Evolutionary conservation across 2,113 vertebrate species (phyloP).

Genomic region (Phyllopteryx taeniolatus): DNA sequence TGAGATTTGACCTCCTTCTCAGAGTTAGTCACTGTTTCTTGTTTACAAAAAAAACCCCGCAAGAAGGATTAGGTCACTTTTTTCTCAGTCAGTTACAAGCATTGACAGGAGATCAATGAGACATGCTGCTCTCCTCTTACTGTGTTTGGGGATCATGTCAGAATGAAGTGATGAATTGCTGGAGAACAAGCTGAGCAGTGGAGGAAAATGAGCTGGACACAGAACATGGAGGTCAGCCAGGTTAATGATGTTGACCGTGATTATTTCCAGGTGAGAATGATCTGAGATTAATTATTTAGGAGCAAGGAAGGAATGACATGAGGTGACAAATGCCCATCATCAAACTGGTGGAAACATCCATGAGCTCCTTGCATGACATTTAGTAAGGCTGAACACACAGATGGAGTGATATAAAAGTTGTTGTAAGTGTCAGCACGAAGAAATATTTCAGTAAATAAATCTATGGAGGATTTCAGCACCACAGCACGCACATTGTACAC

Average conservation of each 20-base stretch:
- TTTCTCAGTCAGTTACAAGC: conserved; percentile 42
- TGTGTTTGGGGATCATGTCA: conserved; percentile 56
- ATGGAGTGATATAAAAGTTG: conserved; percentile 17
- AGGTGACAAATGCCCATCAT: conserved; percentile 52
- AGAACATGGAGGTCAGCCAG: conserved; percentile 53
- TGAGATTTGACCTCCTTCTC: not conserved
- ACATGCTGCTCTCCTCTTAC: conserved; percentile 52
- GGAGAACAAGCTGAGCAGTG: conserved; percentile 45
- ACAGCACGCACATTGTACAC: not conserved
- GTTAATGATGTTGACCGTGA: conserved; percentile 64
- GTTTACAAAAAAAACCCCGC: conserved; percentile 33
- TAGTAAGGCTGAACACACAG: conserved; percentile 18
- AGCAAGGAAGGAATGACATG: conserved; percentile 40
- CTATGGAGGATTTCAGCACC: not conserved
- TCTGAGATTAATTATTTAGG: conserved; percentile 59
- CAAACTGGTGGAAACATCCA: conserved; percentile 41
- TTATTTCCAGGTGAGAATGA: conserved; percentile 69
- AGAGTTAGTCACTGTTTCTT: conserved; percentile 8
- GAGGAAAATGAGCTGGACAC: conserved; percentile 53
- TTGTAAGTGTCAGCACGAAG: conserved; percentile 7
- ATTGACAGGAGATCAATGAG: conserved; percentile 65
- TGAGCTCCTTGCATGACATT: conserved; percentile 35
- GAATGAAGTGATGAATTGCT: conserved; percentile 60
- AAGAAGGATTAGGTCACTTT: conserved; percentile 39
- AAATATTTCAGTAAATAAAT: conserved; percentile 4